Conservation (phyloP, 2,113 vertebrate genomes). For the Menura novaehollandiae region DNA sequence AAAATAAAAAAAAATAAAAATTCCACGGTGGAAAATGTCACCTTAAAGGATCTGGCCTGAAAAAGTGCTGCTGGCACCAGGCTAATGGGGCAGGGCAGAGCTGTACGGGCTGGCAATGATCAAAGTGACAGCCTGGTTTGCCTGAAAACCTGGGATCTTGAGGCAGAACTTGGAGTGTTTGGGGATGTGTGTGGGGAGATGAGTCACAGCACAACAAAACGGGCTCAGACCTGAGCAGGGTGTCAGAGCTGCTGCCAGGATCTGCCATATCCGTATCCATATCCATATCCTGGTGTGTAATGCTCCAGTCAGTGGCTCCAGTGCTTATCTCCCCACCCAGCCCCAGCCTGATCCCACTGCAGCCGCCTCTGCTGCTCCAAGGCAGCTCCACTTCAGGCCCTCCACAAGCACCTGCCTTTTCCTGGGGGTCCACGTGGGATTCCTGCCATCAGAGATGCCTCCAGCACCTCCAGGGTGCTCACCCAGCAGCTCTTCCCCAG, state of each 20-base stretch:
- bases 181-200: not conserved
- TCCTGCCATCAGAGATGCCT: not conserved
- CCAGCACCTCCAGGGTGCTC: not conserved
- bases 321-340: not conserved
- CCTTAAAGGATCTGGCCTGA: not conserved
- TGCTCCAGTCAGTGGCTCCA: not conserved
- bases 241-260: not conserved
- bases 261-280: not conserved
- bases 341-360: rapidly evolving
- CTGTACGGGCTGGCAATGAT: not conserved
- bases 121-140: not conserved
- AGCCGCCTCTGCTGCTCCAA: not conserved
- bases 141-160: not conserved
- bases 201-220: not conserved
- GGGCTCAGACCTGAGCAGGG: not conserved
- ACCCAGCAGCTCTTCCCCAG: not conserved
- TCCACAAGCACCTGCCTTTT: not conserved
- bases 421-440: not conserved
- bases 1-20: not conserved
- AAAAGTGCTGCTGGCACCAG: not conserved
- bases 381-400: not conserved
- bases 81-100: not conserved
- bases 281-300: not conserved
- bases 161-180: not conserved
- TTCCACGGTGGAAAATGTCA: not conserved